Conservation (phyloP, 2,797 vertebrate species). For the Rhynchonycteris naso region DNA sequence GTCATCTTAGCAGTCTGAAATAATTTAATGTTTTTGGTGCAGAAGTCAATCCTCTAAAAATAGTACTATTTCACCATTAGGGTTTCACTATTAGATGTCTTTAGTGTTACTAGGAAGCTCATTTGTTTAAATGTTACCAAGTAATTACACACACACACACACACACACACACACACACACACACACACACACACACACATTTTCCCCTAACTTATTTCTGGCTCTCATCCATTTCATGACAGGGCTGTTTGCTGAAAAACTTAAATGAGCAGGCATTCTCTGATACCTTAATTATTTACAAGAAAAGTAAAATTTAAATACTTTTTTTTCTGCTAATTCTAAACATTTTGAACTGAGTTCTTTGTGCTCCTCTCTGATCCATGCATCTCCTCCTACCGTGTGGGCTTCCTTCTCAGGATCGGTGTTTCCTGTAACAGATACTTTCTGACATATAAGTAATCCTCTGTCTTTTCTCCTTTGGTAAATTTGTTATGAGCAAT, state of each 20-base stretch:
- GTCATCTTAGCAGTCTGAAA: neutral
- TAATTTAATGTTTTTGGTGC: neutral
- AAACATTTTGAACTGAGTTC: neutral
- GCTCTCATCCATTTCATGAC: neutral
- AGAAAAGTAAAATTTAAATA: neutral
- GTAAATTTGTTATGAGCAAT: neutral
- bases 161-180: neutral
- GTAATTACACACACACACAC: neutral
- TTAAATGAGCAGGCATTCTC: neutral
- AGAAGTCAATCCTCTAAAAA: neutral
- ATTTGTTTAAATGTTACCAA: neutral
- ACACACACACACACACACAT: neutral
- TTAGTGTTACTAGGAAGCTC: neutral
- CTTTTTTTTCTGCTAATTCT: neutral
- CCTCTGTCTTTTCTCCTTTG: neutral
- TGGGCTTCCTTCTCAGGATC: neutral
- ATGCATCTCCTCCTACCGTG: neutral
- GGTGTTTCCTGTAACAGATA: neutral
- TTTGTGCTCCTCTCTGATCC: neutral
- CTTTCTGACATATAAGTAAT: neutral
- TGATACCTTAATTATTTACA: neutral
- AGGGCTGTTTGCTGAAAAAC: neutral
- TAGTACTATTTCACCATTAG: neutral
- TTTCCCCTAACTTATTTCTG: conserved; percentile 12
- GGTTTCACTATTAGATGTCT: neutral